Evolutionary conservation across 2,797 vertebrate genomes (phyloP), one percentile per base, ranked within the genome.

Genomic region (Chromobotia macracanthus): DNA sequence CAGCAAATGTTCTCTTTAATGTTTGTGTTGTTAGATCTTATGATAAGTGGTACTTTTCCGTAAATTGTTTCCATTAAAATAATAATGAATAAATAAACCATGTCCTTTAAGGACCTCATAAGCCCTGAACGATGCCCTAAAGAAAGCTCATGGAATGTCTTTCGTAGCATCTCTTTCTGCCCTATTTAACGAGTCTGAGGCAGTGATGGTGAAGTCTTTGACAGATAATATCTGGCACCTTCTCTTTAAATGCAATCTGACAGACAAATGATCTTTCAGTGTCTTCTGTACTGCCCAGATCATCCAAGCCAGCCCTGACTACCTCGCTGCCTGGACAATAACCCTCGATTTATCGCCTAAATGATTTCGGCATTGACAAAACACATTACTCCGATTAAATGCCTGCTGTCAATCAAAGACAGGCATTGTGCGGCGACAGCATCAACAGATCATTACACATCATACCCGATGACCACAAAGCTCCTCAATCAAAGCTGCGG

Each of bases 331-430:
- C 61, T 79, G 71, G n/a, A 83, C 83, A 82, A 84, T 80, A 75
- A 81, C 79, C 80, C 75, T 77, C 72, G 75, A 80, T 85, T 86
- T 84, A 83, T 84, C 21, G n/a, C 72, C 76, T 80, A 85, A 86
- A 87, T 85, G 60, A 80, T 86, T 86, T 80, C 46, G n/a, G 77
- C 81, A 80, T 79, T 83, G 82, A 83, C 77, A 83, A 84, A 86
- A 79, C 60, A 58, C 82, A 87, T 86, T 85, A 84, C 72, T 72
- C 71, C 38, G 68, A 86, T 80, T 85, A 87, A 83, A 83, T 78
- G 75, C 60, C 77, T 53, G 19, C 80, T 86, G 85, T 87, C 86
- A 82, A 82, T 86, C 83, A 83, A 25, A 60, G n/a, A 3, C 19
- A 65, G 66, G 50, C 66, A 78, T 35, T 65, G 50, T 28, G 16